Evolutionary conservation across 1,140 invertebrate genomes (phyloP), one percentile per base, ranked within the genome.

Genomic region (Pseudomyrmex pallidus): DNA sequence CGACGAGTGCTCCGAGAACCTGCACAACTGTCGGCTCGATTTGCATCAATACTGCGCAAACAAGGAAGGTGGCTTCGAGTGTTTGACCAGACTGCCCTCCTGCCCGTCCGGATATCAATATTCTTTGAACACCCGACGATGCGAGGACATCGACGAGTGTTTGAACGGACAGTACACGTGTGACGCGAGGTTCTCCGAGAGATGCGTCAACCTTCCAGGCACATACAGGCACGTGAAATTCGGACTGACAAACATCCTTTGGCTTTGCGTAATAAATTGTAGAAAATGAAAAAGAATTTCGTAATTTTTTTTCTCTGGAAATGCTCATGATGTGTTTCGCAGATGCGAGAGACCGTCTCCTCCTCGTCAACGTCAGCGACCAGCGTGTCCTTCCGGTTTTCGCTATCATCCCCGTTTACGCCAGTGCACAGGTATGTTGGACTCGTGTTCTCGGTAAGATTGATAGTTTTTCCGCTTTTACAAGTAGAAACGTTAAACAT

Each of bases 321-420:
- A 59, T 12, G 13, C 7, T 46, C 44, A 73, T 46, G 35, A 35
- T 35, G 35, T 0, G 17, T 46, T 82, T 46, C 64, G 70, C 63
- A 89, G 88, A 9, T 89, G 88, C 22, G 87, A 89, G 52, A 85
- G 82, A 66, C 67, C 67, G 74, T 56, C 17, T 35, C 94, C 87
- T 92, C 93, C 90, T n/a, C 74, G 74, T 62, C 83, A 89, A 66
- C 72, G 78, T 25, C 73, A 85, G 82, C 85, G 74, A 72, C 91
- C 91, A 12, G 94, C 95, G 5, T 99, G 98, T 93, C 98, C 98
- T 0, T 91, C 95, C 2, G 98, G 98, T 0, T 99, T 98, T 92
- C 95, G 95, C 9, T 94, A 98, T 46, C 95, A 95, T 0, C 90
- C 94, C n/a, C 96, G 97, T 90, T 94, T 95, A 56, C 94, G 96